Evolutionary conservation across 2,888 invertebrate genomes (phyloP).

Genomic region (Lasioglossum vierecki): DNA sequence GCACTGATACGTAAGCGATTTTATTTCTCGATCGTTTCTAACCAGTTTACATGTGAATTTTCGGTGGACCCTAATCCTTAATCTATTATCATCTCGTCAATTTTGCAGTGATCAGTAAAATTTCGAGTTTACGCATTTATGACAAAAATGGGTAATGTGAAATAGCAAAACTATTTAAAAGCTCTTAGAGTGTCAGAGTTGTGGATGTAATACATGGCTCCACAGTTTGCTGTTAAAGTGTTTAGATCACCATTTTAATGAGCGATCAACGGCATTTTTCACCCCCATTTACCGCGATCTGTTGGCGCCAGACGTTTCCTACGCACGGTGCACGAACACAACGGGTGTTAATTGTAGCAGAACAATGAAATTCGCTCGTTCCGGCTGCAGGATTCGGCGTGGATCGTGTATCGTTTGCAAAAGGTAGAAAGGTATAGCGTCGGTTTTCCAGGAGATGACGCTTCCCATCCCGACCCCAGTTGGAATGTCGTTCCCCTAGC

Average conservation of each 20-base stretch:
- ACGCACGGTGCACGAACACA: background rate
- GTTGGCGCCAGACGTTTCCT: background rate
- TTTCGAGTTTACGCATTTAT: background rate
- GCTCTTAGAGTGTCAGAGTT: background rate
- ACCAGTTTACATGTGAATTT: background rate
- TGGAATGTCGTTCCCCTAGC: slow-evolving; percentile 73
- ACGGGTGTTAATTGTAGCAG: slow-evolving; percentile 6
- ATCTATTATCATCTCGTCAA: too few relatives aligned
- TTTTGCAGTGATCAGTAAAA: background rate
- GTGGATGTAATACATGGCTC: too few relatives aligned
- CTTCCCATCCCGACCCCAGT: slow-evolving; percentile 65
- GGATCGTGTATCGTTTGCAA: background rate
- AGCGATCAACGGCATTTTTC: background rate
- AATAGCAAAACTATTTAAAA: background rate
- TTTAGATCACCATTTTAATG: background rate
- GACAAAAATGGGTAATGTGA: background rate
- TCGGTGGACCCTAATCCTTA: background rate
- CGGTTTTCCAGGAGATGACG: slow-evolving; percentile 70
- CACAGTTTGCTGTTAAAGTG: background rate
- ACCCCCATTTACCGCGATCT: background rate
- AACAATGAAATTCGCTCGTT: background rate
- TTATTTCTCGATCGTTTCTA: background rate
- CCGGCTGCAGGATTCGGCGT: background rate
- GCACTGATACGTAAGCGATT: background rate
- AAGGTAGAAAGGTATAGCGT: slow-evolving; percentile 58